phyloP scores from a whole-genome alignment of 2,888 invertebrate genomes.

The Ennomos quercinarius region DNA sequence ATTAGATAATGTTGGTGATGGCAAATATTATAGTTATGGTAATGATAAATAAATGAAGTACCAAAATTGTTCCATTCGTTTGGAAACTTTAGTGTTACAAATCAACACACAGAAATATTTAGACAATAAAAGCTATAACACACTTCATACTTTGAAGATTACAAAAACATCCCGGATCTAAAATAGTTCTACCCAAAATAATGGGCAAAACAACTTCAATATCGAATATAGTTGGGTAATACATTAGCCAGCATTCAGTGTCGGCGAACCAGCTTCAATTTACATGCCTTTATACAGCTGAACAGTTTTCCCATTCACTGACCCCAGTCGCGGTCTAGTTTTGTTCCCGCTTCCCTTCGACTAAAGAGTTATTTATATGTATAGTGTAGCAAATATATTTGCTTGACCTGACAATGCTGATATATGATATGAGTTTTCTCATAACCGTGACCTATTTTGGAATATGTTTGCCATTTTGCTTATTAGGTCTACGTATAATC shows the following conservation, averaged over 20 bases:
- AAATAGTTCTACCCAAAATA: no score
- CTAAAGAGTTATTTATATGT: constrained; percentile 28
- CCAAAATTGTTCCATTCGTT: no score
- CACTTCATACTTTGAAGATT: no score
- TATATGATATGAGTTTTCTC: not conserved
- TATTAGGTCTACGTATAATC: not conserved
- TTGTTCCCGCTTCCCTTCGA: constrained; percentile 24
- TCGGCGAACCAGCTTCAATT: constrained; percentile 37
- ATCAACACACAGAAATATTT: no score
- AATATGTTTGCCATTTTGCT: constrained; percentile 1
- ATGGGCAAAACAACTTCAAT: not conserved
- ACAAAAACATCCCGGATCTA: no score
- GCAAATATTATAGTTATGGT: no score
- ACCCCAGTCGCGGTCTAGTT: constrained; percentile 30
- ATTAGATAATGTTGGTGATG: no score
- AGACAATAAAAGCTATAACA: no score
- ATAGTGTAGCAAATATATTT: constrained; percentile 29
- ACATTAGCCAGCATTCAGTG: constrained; percentile 24
- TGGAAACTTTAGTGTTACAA: no score
- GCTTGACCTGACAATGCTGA: constrained; percentile 20
- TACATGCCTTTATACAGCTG: constrained; percentile 41
- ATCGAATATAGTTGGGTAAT: constrained; percentile 5
- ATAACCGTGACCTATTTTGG: constrained; percentile 6
- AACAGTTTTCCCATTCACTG: constrained; percentile 40
- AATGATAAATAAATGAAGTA: no score